Base-by-base conservation (phyloP, 2,888 invertebrate genomes). In the Mythimna vitellina region DNA sequence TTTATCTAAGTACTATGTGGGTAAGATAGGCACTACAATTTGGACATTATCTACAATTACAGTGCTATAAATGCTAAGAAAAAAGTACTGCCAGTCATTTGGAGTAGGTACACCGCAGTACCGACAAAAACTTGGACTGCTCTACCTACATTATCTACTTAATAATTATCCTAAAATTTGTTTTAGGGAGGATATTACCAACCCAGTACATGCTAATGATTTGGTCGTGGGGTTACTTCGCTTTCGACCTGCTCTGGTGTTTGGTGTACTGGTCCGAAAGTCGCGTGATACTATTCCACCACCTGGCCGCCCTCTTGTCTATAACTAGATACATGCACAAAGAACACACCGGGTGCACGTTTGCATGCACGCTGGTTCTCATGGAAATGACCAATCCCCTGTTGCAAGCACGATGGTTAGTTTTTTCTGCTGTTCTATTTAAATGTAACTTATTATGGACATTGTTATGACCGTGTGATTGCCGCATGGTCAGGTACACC, bases 311-410 rank as follows among this genome's bases (percentile, higher is more conserved):
- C 17, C 91, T 97, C 17, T 70, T 92, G 57, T 96, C 96, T n/a
- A 92, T 97, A 73, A 92, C 92, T 10, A 86, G 96, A 22, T 96
- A 97, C 85, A 92, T 97, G 87, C 89, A 91, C 64, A 97, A 96
- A 76, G 92, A 94, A 1, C 88, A 91, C 77, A 93, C 96, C 0
- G 97, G 97, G 7, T 96, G 96, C 82, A 96, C 96, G 51, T 96
- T 96, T 57, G 91, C 96, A 3, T 97, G 97, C 80, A 95, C 96
- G 5, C 87, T 97, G 29, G 96, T 97, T 0, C 90, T 96, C 64
- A 90, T 97, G 93, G 97, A 97, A 91, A 81, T 97, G 46, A 97
- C 97, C 1, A 97, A 97, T 89, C 97, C 97, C 14, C 89, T 97
- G 58, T 92, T 97, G 35, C 97, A 97, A 92, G 89, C 92, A 35